A percentile compares a stretch with the other conserved stretches of the same genome.
Conservation (phyloP, 1,140 invertebrate species). For the Bicyclus anynana region DNA sequence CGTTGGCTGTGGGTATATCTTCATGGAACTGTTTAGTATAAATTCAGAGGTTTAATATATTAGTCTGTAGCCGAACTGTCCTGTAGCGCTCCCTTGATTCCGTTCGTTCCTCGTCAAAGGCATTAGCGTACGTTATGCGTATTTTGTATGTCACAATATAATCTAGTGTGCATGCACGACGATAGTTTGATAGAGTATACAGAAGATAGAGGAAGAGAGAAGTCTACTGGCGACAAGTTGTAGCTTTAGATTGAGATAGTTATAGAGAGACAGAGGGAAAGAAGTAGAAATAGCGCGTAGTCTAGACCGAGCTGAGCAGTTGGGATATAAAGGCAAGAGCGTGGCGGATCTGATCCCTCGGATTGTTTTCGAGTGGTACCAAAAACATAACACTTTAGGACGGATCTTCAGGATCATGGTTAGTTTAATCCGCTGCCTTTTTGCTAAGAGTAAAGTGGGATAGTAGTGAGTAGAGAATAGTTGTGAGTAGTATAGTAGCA, state of each 20-base stretch:
- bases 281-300: constrained; percentile 67
- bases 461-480: constrained; percentile 71
- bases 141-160: constrained; percentile 72
- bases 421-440: constrained; percentile 58
- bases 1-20: constrained; percentile 46
- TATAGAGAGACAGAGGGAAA: constrained; percentile 64
- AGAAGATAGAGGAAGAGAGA: constrained; percentile 72
- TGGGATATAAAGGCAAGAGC: constrained; percentile 57
- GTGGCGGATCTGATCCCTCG: constrained; percentile 56
- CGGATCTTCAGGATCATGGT: constrained; percentile 59
- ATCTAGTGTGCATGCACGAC: constrained; percentile 76
- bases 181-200: constrained; percentile 69
- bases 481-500: constrained; percentile 71
- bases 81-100: constrained; percentile 58
- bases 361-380: constrained; percentile 43
- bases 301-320: constrained; percentile 69
- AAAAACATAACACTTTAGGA: constrained; percentile 27
- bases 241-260: constrained; percentile 73
- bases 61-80: constrained; percentile 48
- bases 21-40: constrained; percentile 53
- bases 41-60: constrained; percentile 39
- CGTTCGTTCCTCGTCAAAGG: constrained; percentile 52
- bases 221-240: constrained; percentile 70
- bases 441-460: constrained; percentile 69
- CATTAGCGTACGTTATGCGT: constrained; percentile 65